These are phyloP conservation scores for Spialia ferax DNA, from an alignment of 2,888 invertebrate species.

Conservation along the genomic window DNA sequence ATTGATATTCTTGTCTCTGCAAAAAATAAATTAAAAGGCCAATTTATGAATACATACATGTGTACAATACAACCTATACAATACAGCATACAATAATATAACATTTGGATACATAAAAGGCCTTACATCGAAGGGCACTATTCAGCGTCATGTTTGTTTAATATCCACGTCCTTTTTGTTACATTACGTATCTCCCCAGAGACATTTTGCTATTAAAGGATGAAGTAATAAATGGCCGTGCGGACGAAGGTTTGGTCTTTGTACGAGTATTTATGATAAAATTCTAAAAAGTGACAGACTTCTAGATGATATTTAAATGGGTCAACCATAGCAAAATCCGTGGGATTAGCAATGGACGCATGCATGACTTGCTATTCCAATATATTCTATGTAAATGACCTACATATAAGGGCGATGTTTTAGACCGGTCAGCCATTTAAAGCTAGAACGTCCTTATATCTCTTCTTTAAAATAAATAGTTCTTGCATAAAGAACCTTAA, in stretches of 20 bases:
- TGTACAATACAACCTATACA: no score
- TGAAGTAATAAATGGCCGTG: conserved; percentile 24
- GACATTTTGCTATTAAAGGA: conserved; percentile 32
- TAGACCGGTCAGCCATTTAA: background rate
- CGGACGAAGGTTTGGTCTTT: conserved; percentile 15
- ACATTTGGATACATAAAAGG: conserved; percentile 2
- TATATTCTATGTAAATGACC: conserved; percentile 14
- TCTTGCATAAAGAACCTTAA: no score
- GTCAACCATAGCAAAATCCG: background rate
- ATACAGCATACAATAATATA: background rate
- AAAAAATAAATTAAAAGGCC: background rate
- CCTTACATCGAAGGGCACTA: background rate
- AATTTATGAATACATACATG: no score
- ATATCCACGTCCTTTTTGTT: conserved; percentile 15
- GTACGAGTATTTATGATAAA: conserved; percentile 2
- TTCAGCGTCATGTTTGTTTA: conserved; percentile 8
- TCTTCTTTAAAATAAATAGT: no score
- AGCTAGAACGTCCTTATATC: no score
- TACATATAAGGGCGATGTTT: background rate
- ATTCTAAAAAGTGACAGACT: conserved; percentile 20
- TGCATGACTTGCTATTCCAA: conserved; percentile 25
- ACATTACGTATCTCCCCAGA: conserved; percentile 29
- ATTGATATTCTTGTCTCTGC: no score
- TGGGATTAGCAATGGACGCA: conserved; percentile 19
- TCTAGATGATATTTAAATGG: conserved; percentile 25